A percentile compares a stretch with the other conserved stretches of the same genome.
These are phyloP conservation scores for Thripadectes ignobilis DNA, from an alignment of 2,797 vertebrate genomes.

Conservation along the genomic window DNA sequence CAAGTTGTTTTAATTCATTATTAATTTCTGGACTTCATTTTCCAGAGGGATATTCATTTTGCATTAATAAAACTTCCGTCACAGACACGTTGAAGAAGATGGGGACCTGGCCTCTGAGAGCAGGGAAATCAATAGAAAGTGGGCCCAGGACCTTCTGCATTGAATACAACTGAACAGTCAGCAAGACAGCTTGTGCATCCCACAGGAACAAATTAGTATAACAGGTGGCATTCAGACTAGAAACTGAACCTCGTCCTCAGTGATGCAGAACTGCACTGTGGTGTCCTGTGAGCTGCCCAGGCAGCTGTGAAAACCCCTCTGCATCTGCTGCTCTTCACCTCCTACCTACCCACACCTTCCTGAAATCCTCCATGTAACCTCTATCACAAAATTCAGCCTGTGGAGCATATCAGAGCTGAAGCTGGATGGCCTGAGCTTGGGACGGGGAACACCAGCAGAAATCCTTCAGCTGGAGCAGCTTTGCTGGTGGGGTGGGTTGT, in stretches of 20 bases:
- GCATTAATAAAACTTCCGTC: slow-evolving; percentile 41
- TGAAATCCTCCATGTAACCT: not conserved
- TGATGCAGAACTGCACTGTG: not conserved
- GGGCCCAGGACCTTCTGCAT: not conserved
- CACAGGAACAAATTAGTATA: not conserved
- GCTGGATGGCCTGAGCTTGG: not conserved
- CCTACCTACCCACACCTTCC: not conserved
- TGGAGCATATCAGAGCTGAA: not conserved
- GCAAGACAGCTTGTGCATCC: not conserved
- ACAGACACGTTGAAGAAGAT: not conserved
- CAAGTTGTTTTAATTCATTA: slow-evolving; percentile 69
- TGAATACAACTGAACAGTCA: not conserved
- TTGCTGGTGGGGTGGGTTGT: not conserved
- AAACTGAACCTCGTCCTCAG: not conserved
- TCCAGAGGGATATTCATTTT: slow-evolving; percentile 44
- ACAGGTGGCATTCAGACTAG: not conserved
- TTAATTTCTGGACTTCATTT: slow-evolving; percentile 65
- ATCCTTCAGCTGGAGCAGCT: not conserved
- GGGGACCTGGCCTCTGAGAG: not conserved
- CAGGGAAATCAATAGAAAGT: not conserved
- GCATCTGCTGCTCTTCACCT: not conserved
- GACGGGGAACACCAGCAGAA: not conserved
- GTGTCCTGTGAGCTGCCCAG: not conserved
- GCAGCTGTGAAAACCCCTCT: not conserved
- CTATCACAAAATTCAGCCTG: not conserved